phyloP scores from a whole-genome alignment of 2,113 vertebrate genomes.

The Turnix velox region DNA sequence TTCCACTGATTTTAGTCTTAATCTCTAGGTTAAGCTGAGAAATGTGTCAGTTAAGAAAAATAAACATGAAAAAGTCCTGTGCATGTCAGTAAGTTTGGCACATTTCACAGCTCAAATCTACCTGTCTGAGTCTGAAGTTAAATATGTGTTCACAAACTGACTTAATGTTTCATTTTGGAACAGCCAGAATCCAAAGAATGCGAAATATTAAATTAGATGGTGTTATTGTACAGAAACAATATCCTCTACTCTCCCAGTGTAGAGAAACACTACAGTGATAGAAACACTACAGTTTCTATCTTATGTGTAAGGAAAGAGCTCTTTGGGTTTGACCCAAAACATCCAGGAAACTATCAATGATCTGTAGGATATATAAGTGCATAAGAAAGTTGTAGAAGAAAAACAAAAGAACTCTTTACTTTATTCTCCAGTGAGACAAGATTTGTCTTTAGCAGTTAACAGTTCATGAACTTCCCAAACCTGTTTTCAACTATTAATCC shows the following conservation, averaged over 20 bases:
- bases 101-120: neutral
- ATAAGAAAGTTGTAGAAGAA: neutral
- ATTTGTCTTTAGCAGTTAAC: neutral
- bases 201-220: neutral
- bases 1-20: neutral
- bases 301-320: neutral
- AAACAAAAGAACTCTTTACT: neutral
- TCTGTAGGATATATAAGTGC: neutral
- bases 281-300: neutral
- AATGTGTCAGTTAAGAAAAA: neutral
- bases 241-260: neutral
- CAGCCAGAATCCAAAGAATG: neutral
- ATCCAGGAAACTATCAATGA: neutral
- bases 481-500: neutral
- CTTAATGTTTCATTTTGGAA: neutral
- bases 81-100: neutral
- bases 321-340: neutral
- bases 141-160: neutral
- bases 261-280: neutral
- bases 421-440: neutral
- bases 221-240: neutral
- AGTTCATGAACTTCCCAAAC: neutral
- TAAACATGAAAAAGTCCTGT: neutral
- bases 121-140: neutral
- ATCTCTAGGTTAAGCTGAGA: neutral